A percentile compares a stretch with the other conserved stretches of the same genome.
Conservation (phyloP, 2,113 vertebrate species). For the Petaurus breviceps region DNA sequence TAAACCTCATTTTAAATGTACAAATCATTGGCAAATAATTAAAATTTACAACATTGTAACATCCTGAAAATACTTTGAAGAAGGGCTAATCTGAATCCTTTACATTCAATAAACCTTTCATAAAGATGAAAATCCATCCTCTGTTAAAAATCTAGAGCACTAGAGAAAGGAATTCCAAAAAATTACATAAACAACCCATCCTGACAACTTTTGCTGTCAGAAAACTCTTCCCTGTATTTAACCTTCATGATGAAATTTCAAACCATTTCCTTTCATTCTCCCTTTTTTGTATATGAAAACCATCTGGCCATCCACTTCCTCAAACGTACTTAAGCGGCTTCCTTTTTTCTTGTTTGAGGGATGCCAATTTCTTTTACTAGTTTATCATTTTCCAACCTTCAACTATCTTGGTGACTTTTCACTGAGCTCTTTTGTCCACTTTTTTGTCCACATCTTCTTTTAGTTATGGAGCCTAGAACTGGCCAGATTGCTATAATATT, state of each 20-base stretch:
- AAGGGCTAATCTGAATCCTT: too few relatives aligned
- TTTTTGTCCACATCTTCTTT: neutral
- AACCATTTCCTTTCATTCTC: neutral
- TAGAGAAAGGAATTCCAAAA: neutral
- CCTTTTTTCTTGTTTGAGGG: neutral
- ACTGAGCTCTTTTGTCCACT: neutral
- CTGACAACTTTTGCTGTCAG: neutral
- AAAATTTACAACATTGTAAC: constrained; percentile 37
- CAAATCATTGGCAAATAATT: constrained; percentile 1
- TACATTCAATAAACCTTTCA: neutral
- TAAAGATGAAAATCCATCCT: neutral
- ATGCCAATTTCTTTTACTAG: neutral
- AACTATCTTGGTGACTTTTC: neutral
- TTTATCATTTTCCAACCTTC: neutral
- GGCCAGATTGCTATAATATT: neutral
- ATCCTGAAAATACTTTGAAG: neutral
- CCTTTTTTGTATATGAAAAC: neutral
- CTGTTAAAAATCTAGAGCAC: neutral
- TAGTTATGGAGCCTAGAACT: neutral
- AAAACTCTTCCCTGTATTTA: neutral
- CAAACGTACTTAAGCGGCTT: neutral
- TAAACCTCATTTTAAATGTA: constrained; percentile 60
- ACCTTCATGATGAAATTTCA: neutral
- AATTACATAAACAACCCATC: neutral
- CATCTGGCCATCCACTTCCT: neutral